Evolutionary conservation across 2,888 invertebrate genomes (phyloP).

Genomic region (Ophion ventricosus): DNA sequence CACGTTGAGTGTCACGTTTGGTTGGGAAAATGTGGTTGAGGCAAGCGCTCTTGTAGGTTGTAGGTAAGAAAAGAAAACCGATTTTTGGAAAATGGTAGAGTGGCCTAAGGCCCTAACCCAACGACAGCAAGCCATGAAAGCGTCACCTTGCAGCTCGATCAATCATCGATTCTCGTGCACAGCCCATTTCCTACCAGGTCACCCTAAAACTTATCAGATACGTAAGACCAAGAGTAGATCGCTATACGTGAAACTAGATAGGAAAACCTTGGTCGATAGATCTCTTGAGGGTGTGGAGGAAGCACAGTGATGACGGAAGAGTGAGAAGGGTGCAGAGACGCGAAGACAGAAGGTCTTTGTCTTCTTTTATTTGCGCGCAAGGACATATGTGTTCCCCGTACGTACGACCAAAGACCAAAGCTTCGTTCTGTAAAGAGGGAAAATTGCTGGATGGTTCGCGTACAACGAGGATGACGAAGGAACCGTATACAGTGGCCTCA

Average conservation of each 20-base stretch:
- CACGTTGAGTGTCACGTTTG: background rate
- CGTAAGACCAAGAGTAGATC: background rate
- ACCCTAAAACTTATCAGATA: background rate
- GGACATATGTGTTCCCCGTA: background rate
- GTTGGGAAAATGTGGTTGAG: too few species aligned
- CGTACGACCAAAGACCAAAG: background rate
- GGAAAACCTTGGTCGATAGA: background rate
- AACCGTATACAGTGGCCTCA: background rate
- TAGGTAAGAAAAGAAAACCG: too few species aligned
- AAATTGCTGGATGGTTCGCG: background rate
- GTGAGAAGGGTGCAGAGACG: background rate
- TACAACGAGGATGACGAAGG: background rate
- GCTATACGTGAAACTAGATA: background rate
- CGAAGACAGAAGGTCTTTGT: background rate
- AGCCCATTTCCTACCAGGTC: background rate
- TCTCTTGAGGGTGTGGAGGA: background rate
- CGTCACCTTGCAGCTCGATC: background rate
- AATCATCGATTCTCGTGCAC: background rate
- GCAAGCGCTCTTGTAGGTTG: too few species aligned
- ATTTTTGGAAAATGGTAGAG: too few species aligned
- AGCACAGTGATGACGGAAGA: background rate
- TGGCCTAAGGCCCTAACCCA: too few species aligned
- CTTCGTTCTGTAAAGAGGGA: background rate
- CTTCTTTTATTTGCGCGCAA: background rate
- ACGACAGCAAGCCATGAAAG: background rate